Conservation (phyloP, 2,888 invertebrate species). For the Tryphoninae sp. region DNA sequence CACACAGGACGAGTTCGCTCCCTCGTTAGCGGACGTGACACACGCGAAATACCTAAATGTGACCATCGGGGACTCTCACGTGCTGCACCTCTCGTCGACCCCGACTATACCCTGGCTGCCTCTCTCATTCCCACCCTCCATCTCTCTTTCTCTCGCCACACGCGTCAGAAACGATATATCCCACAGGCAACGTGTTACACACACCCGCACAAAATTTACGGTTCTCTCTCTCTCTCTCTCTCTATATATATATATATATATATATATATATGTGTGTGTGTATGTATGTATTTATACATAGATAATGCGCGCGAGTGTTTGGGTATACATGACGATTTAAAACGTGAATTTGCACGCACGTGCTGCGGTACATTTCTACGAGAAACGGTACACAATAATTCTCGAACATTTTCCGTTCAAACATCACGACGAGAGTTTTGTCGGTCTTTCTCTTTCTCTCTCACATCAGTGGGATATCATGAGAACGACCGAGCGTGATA, state of each 20-base stretch:
- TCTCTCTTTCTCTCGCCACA: constrained; percentile 49
- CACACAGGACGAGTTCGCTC: constrained; percentile 50
- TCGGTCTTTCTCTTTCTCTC: not conserved
- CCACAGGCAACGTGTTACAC: constrained; percentile 1
- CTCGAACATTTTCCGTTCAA: constrained; percentile 24
- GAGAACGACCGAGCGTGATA: constrained; percentile 60
- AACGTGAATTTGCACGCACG: constrained; percentile 37
- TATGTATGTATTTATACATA: constrained; percentile 2
- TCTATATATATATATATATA: no score
- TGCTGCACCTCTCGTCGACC: constrained; percentile 38
- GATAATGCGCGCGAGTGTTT: not conserved
- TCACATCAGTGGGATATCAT: not conserved
- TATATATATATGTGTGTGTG: no score
- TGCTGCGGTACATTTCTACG: constrained; percentile 22
- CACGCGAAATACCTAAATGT: constrained; percentile 56
- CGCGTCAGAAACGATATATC: constrained; percentile 30
- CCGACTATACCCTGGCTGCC: constrained; percentile 18
- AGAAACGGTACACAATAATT: constrained; percentile 33
- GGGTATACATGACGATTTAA: constrained; percentile 25
- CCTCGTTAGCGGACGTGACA: constrained; percentile 63
- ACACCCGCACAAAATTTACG: not conserved
- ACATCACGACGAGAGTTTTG: not conserved
- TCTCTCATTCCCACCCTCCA: constrained; percentile 45
- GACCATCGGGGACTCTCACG: constrained; percentile 26
- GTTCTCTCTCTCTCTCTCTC: no score